Evolutionary conservation across 2,888 invertebrate species (phyloP).

Genomic region (Siphonodentalium dalli): DNA sequence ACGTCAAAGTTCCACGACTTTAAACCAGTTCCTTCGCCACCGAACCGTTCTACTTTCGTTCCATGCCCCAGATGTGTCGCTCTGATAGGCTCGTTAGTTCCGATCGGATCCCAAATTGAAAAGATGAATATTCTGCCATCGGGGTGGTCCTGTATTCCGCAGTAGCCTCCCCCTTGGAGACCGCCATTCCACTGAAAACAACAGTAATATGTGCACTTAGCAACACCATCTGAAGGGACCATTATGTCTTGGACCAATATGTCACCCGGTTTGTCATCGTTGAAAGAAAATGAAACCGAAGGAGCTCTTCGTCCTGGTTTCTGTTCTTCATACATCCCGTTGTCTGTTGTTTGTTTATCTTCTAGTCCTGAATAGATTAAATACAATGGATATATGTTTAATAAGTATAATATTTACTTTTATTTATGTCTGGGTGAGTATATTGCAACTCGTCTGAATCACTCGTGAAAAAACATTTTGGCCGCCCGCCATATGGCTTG

Average conservation of each 20-base stretch:
- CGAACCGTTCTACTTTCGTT: conserved; percentile 34
- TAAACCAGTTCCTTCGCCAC: conserved; percentile 38
- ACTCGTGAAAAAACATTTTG: too few relatives aligned
- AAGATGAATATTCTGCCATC: conserved; percentile 38
- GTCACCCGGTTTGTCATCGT: conserved; percentile 33
- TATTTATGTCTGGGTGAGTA: too few relatives aligned
- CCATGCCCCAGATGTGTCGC: conserved; percentile 29
- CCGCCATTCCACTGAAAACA: conserved; percentile 40
- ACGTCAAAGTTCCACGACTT: conserved; percentile 42
- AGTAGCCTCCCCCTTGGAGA: conserved; percentile 40
- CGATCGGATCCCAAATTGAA: conserved; percentile 37
- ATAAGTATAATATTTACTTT: too few relatives aligned
- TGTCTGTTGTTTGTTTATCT: too few relatives aligned
- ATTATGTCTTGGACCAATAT: conserved; percentile 38
- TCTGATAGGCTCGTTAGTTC: conserved; percentile 7
- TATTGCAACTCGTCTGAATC: too few relatives aligned
- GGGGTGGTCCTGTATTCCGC: conserved; percentile 42
- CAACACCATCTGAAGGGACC: conserved; percentile 33
- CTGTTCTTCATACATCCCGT: too few relatives aligned
- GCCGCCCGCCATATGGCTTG: too few relatives aligned
- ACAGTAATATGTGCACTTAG: conserved; percentile 40
- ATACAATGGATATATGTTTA: too few relatives aligned
- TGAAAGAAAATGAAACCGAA: conserved; percentile 32
- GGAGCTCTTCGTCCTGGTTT: conserved; percentile 38
- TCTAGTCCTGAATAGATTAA: too few relatives aligned